phyloP scores from a whole-genome alignment of 2,113 vertebrate genomes.

The Polypterus senegalus region DNA sequence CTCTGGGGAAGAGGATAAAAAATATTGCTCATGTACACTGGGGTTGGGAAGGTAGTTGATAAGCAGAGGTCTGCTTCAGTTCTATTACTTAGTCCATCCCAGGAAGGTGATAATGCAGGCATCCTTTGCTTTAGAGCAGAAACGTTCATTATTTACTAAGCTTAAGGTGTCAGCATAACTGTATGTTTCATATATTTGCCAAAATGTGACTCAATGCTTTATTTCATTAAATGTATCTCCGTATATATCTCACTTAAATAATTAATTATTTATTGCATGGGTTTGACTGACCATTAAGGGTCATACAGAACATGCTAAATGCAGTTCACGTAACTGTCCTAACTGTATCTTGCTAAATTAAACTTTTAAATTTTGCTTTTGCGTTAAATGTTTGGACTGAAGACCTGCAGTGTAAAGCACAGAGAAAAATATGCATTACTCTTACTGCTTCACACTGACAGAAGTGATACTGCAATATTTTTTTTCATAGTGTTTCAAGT shows the following conservation, averaged over 20 bases:
- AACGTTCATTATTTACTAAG: slow-evolving; percentile 61
- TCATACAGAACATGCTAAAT: too few species aligned
- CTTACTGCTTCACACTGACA: too few species aligned
- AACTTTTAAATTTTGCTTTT: too few species aligned
- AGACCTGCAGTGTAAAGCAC: too few species aligned
- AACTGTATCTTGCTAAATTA: too few species aligned
- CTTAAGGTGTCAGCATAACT: slow-evolving; percentile 52
- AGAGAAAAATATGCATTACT: too few species aligned
- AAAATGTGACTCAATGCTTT: slow-evolving; percentile 45
- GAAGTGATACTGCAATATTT: too few species aligned
- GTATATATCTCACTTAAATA: slow-evolving; percentile 51
- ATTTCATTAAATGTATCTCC: slow-evolving; percentile 58
- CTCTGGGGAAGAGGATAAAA: slow-evolving; percentile 84
- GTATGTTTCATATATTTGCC: slow-evolving; percentile 27
- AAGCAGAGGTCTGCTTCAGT: slow-evolving; percentile 63
- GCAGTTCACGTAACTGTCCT: too few species aligned
- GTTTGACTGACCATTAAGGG: too few species aligned
- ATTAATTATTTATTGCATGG: slow-evolving; percentile 37
- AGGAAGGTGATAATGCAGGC: slow-evolving; percentile 39
- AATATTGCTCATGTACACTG: slow-evolving; percentile 95
- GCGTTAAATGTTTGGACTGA: too few species aligned
- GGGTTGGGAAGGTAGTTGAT: slow-evolving; percentile 75
- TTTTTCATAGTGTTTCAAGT: too few species aligned
- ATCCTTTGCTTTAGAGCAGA: slow-evolving; percentile 58
- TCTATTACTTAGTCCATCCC: slow-evolving; percentile 53